These are phyloP conservation scores for Cephus rjabovi DNA, from an alignment of 2,888 invertebrate species.

Conservation along the genomic window DNA sequence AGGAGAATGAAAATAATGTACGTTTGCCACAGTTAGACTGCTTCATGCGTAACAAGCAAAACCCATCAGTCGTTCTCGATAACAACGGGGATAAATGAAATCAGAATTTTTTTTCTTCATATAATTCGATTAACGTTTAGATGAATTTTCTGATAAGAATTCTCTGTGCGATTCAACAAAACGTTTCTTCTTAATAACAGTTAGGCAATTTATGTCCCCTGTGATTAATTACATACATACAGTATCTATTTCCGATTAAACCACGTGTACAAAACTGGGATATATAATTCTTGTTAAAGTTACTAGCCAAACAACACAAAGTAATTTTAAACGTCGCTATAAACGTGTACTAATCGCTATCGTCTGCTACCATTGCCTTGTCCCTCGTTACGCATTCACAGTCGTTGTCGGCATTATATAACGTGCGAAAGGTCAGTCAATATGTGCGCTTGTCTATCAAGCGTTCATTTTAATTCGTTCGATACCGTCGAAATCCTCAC, in stretches of 20 bases:
- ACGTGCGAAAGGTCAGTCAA: neutral
- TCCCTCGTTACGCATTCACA: neutral
- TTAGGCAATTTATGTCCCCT: neutral
- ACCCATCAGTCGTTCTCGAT: neutral
- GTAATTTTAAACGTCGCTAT: neutral
- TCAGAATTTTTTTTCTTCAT: neutral
- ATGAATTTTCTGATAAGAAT: too few relatives aligned
- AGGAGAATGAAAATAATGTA: neutral
- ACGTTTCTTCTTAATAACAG: too few relatives aligned
- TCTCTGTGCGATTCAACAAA: too few relatives aligned
- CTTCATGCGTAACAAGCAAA: neutral
- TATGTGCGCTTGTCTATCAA: neutral
- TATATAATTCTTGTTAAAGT: neutral
- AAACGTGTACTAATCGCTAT: neutral
- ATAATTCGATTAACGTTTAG: neutral
- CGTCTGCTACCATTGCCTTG: neutral
- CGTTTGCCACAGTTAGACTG: neutral
- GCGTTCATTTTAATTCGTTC: neutral
- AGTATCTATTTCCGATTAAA: neutral
- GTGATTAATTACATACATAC: neutral
- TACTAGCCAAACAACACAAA: neutral
- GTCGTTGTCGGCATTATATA: neutral
- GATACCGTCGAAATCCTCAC: neutral
- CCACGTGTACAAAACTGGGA: neutral
- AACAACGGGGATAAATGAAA: neutral